phyloP scores from a whole-genome alignment of 2,888 invertebrate species.

The Metacarcinus magister region DNA sequence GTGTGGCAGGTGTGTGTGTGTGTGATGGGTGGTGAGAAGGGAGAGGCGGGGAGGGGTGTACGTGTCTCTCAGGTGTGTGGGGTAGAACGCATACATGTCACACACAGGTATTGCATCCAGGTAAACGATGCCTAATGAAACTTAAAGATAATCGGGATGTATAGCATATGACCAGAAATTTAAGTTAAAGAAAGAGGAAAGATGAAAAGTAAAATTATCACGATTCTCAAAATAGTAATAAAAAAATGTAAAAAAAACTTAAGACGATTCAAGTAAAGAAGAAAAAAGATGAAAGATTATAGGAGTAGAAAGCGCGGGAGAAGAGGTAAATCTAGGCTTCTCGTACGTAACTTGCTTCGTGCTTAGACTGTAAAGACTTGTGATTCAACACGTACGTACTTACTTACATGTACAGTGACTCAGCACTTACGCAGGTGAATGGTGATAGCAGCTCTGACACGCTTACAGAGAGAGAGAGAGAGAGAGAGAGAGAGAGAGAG shows the following conservation, averaged over 20 bases:
- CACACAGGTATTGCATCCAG: too few relatives aligned
- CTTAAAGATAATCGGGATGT: neutral
- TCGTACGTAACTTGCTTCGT: too few relatives aligned
- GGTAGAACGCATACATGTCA: too few relatives aligned
- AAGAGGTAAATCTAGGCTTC: too few relatives aligned
- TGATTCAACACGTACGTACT: neutral
- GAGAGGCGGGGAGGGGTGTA: too few relatives aligned
- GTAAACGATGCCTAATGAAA: too few relatives aligned
- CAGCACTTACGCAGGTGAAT: neutral
- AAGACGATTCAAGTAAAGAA: too few relatives aligned
- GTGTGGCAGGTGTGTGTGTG: neutral
- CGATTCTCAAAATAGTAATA: too few relatives aligned
- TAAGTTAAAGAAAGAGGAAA: neutral
- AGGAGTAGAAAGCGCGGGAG: too few relatives aligned
- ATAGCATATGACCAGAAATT: neutral
- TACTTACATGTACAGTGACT: neutral
- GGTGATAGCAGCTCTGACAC: neutral
- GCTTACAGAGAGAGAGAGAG: neutral
- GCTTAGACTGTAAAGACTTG: neutral
- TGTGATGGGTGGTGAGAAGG: neutral
- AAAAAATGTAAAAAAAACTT: too few relatives aligned
- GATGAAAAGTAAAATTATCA: neutral
- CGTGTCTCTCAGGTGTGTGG: too few relatives aligned
- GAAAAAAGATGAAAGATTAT: too few relatives aligned
- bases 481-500: conserved; percentile 2